Base-by-base conservation (phyloP, 37 sponge, comb jelly and placozoan genomes). In the Ephydatia muelleri region DNA sequence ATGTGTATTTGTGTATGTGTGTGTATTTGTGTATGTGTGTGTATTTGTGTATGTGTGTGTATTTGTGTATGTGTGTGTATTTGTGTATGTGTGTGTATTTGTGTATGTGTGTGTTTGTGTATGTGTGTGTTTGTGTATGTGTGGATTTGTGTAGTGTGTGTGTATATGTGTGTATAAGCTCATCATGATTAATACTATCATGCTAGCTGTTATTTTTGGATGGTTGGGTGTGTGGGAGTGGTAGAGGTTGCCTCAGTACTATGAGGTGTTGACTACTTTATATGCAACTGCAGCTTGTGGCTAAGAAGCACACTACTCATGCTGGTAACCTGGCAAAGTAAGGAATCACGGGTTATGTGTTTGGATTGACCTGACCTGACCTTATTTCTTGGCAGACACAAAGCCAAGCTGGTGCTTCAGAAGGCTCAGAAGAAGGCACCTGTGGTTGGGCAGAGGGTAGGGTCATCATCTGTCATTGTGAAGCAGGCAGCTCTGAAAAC, bases 321-420 rank as follows among this genome's bases (percentile, higher is more conserved):
- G 36, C 87, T 57, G 57, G 57, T 26, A 72, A 74, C n/a, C 70
- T 85, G 16, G 91, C 91, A 9, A 91, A 75, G 91, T 91, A 70
- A 30, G 85, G 22, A 57, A 57, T 14, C 19, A 57, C 19, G 43
- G 9, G 64, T 68, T 12, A 26, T 29, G n/a, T 73, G 21, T 65
- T 30, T 26, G 11, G 32, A 25, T 2, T 5, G 23, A 11, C 5
- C 8, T 57, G 19, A 2, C 48, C 5, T 31, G 73, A 26, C 32
- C 16, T 26, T 35, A 14, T 32, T 27, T 38, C 23, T 83, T n/a
- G n/a, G 26, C 38, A 92, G 92, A 32, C 83, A 88, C 66, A 92
- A 92, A 67, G 43, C 88, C 27, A 92, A 92, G 74, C 84, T 67
- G 32, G 92, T 88, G 25, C 88, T 85, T 49, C 87, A 87, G 64